Conservation (phyloP, 2,113 vertebrate species). For the Columbina picui region DNA sequence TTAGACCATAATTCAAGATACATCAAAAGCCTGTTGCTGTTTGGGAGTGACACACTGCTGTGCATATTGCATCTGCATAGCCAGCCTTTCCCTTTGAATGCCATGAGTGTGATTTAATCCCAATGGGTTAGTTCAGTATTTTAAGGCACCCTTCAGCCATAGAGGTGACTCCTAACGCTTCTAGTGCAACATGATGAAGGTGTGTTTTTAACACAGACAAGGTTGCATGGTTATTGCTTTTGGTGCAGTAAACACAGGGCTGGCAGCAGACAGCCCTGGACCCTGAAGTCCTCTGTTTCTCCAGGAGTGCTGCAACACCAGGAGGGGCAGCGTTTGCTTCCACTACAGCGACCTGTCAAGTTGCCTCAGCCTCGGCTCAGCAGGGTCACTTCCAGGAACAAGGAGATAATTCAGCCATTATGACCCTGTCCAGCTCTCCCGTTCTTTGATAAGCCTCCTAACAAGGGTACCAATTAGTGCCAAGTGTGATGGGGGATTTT, state of each 20-base stretch:
- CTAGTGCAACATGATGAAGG: neutral
- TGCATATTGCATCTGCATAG: neutral
- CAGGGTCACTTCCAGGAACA: conserved; percentile 61
- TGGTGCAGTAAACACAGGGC: neutral
- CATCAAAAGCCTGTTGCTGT: neutral
- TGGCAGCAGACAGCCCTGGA: neutral
- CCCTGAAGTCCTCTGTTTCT: neutral
- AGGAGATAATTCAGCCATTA: conserved; percentile 62
- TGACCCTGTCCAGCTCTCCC: neutral
- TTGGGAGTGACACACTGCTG: neutral
- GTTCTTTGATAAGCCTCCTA: conserved; percentile 53
- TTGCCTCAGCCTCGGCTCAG: conserved; percentile 43
- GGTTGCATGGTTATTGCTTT: neutral
- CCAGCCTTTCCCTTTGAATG: neutral
- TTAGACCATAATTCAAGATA: neutral
- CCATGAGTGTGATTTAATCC: neutral
- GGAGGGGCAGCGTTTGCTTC: conserved; percentile 17
- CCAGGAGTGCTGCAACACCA: neutral
- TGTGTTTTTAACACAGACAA: neutral
- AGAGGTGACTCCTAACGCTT: neutral
- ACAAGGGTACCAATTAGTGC: conserved; percentile 61
- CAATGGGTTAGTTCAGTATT: neutral
- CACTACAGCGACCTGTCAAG: conserved; percentile 52
- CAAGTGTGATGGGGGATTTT: conserved; percentile 40
- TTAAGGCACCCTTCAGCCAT: neutral